Base-by-base conservation (phyloP, 2,113 vertebrate genomes). In the Procavia capensis region DNA sequence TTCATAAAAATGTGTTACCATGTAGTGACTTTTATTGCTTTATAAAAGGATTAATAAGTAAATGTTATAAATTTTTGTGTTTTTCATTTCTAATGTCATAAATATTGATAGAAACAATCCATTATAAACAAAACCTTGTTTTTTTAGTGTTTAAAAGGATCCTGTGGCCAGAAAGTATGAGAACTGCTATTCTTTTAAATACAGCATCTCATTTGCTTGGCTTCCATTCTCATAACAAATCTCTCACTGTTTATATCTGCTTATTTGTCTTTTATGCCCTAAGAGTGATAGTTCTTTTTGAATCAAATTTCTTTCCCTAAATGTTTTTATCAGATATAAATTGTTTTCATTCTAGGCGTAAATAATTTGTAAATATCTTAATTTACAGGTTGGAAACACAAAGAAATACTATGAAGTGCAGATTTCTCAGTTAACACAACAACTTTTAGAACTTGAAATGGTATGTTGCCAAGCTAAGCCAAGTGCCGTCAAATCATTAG, bases 371-470 rank as follows among this genome's bases (percentile, higher is more conserved):
- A 61, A 43, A 61, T 91, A 13, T 0, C 82, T 97, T 95, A 79
- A 84, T 61, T 97, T 95, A 72, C 97, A 99, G 99, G 98, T 99
- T 66, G 98, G 98, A 68, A 98, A 97, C 57, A 98, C 98, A 75
- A 99, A 98, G 95, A 99, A 99, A 95, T 99, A 99, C 84, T 99
- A 95, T 88, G 99, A 99, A 1, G 9, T 98, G 89, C 99, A 99
- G 96, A 98, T 99, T 96, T 98, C 98, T 83, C 98, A 92, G n/a
- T 98, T 99, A 96, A 98, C 98, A 10, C 99, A 99, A 97, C 99
- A 99, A 97, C 96, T 99, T 85, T 98, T 99, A 59, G 98, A 98
- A 61, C 97, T 99, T 95, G 99, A 99, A 91, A 97, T 99, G 99
- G 99, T 99, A 98, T 11, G 98, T 98, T n/a, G n/a, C n/a, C n/a